Base-by-base conservation (phyloP, 2,888 invertebrate species). In the Hypercompe scribonia region DNA sequence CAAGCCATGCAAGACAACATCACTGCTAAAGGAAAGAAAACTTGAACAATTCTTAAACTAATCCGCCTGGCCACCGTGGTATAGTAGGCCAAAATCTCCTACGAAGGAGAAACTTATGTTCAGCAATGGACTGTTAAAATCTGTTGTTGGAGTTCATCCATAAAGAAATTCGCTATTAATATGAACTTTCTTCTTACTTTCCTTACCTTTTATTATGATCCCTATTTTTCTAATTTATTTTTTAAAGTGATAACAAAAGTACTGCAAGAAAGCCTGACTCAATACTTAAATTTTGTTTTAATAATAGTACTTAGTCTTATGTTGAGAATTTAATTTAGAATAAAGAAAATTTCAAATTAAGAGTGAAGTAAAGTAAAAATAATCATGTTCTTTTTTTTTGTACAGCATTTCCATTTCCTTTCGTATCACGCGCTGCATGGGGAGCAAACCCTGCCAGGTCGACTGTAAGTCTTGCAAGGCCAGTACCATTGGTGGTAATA, bases 401-500 rank as follows among this genome's bases (percentile, higher is more conserved):
- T 28, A n/a, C 68, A 39, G 69, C 69, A 61, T 69, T 42, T 31
- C 61, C 61, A 28, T 69, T 69, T 15, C 69, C 69, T 10, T 69
- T 69, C 69, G 69, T 69, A 24, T 42, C 69, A 18, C 69, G 69
- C 28, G 39, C 61, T 39, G 42, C 31, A 34, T 69, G 69, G 69
- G 61, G 69, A 21, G 69, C 61, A 36, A 61, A 39, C 2, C 39
- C 69, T 0, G 18, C 61, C 31, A 31, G 11, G 10, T 24, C 31
- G 21, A 39, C 28, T 11, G 31, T 39, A 31, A 42, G 87, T 31
- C 95, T 97, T 88, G 74, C 83, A 65, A 96, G 94, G 50, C 97
- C 97, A 10, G 96, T 96, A 39, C 96, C 96, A 2, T 96, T 92
- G 85, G 97, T 97, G 54, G 96, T 97, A 74, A 96, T 97, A 79